phyloP scores from a whole-genome alignment of 2,797 vertebrate genomes.

The Notolepis coatsorum region DNA sequence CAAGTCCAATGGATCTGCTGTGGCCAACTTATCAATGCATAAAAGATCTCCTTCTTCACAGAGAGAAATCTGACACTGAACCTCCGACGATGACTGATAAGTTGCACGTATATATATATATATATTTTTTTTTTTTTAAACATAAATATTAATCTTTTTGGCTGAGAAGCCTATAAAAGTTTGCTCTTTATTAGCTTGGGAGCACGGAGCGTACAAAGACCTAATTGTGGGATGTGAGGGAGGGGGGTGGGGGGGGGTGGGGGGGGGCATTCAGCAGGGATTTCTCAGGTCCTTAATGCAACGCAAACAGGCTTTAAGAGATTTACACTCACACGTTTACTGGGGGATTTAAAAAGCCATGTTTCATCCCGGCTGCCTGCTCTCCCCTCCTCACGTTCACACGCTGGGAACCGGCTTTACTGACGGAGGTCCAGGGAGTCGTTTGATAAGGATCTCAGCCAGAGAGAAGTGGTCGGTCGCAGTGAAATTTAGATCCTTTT shows the following conservation, averaged over 20 bases:
- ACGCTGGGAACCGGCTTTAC: slow-evolving; percentile 22
- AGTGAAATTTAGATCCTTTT: slow-evolving; percentile 46
- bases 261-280: slow-evolving; percentile 53
- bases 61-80: slow-evolving; percentile 31
- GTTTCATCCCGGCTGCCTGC: slow-evolving; percentile 64
- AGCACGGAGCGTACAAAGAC: slow-evolving; percentile 70
- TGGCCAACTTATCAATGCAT: slow-evolving; percentile 48
- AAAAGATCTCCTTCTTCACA: slow-evolving; percentile 50
- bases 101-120: slow-evolving; percentile 32
- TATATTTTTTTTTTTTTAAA: slow-evolving; percentile 45
- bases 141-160: slow-evolving; percentile 62
- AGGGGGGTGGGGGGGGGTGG: slow-evolving; percentile 61
- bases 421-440: slow-evolving; percentile 38
- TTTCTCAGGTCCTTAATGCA: slow-evolving; percentile 75
- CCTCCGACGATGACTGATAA: slow-evolving; percentile 49
- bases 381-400: slow-evolving; percentile 38
- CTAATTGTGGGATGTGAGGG: slow-evolving; percentile 67
- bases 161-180: slow-evolving; percentile 48
- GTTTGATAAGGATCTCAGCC: slow-evolving; percentile 69
- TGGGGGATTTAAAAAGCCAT: slow-evolving; percentile 68
- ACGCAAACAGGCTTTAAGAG: slow-evolving; percentile 77
- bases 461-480: slow-evolving; percentile 29
- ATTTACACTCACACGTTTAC: slow-evolving; percentile 76
- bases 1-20: slow-evolving; percentile 14
- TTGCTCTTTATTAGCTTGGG: slow-evolving; percentile 67